These are phyloP conservation scores for Agapornis canus DNA, from an alignment of 2,797 vertebrate genomes.

Conservation along the genomic window DNA sequence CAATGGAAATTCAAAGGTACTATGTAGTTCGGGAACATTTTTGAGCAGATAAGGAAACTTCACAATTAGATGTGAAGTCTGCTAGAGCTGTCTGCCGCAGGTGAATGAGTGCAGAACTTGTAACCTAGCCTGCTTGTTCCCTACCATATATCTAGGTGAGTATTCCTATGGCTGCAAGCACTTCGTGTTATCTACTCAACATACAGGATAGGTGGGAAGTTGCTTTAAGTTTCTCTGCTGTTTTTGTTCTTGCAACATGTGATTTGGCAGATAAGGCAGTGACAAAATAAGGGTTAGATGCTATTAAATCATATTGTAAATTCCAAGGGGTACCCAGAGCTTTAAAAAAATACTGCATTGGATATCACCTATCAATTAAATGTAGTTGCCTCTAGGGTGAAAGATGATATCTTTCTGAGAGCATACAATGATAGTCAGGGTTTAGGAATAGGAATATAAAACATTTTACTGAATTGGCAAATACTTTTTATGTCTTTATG, in stretches of 20 bases:
- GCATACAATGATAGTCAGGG: background rate
- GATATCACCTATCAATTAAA: background rate
- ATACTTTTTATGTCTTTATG: background rate
- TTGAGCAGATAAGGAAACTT: conserved; percentile 47
- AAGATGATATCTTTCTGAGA: background rate
- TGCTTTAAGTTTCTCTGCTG: background rate
- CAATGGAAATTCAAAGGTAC: conserved; percentile 83
- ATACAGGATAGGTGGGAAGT: background rate
- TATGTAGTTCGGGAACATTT: conserved; percentile 77
- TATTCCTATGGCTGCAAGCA: background rate
- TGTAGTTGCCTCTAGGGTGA: background rate
- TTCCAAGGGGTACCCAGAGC: background rate
- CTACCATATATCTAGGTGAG: background rate
- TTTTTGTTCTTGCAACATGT: background rate
- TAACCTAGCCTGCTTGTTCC: background rate
- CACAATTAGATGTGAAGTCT: conserved; percentile 43
- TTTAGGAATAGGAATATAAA: background rate
- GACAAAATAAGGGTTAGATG: background rate
- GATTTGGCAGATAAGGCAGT: background rate
- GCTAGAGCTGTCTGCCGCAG: background rate
- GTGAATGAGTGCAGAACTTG: background rate
- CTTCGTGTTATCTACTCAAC: background rate
- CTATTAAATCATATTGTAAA: background rate
- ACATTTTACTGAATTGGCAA: background rate
- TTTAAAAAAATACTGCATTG: background rate